Conservation (phyloP, 1,140 invertebrate genomes). For the Tribolium castaneum region DNA sequence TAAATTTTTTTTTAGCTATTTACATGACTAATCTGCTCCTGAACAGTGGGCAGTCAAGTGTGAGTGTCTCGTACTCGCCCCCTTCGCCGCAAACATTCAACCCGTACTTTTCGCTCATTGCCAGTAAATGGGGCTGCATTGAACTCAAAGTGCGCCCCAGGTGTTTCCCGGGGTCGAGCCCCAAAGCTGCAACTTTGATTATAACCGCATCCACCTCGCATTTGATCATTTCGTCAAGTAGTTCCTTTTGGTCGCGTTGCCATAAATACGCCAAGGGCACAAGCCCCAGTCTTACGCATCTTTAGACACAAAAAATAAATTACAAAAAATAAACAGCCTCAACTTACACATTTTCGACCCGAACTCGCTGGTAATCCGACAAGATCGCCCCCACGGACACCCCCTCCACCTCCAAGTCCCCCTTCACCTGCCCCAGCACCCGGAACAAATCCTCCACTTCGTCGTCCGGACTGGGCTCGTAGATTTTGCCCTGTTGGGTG, state of each 20-base stretch:
- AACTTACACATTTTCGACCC: constrained; percentile 97
- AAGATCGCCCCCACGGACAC: constrained; percentile 97
- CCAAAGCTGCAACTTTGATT: constrained; percentile 95
- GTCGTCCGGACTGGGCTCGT: constrained; percentile 88
- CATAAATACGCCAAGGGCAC: constrained; percentile 93
- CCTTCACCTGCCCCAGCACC: constrained; percentile 86
- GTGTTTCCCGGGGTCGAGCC: constrained; percentile 87
- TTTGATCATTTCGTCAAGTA: constrained; percentile 98
- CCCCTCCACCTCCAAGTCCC: constrained; percentile 85
- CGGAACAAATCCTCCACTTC: constrained; percentile 99
- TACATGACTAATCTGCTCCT: constrained; percentile 90
- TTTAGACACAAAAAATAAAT: constrained; percentile 61
- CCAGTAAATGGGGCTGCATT: constrained; percentile 85
- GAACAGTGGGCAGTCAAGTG: constrained; percentile 96
- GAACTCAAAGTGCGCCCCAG: constrained; percentile 88
- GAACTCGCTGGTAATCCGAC: constrained; percentile 96
- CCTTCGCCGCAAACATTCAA: constrained; percentile 99
- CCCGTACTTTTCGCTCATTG: constrained; percentile 94
- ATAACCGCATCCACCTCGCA: constrained; percentile 92
- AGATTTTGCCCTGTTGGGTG: constrained; percentile 74
- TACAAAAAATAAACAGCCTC: background rate
- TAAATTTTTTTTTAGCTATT: constrained; percentile 65
- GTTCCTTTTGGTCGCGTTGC: constrained; percentile 91
- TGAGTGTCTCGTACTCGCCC: constrained; percentile 98
- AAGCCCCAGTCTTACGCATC: constrained; percentile 90